phyloP scores from a whole-genome alignment of 2,888 invertebrate genomes.

The Drosophila monieri region DNA sequence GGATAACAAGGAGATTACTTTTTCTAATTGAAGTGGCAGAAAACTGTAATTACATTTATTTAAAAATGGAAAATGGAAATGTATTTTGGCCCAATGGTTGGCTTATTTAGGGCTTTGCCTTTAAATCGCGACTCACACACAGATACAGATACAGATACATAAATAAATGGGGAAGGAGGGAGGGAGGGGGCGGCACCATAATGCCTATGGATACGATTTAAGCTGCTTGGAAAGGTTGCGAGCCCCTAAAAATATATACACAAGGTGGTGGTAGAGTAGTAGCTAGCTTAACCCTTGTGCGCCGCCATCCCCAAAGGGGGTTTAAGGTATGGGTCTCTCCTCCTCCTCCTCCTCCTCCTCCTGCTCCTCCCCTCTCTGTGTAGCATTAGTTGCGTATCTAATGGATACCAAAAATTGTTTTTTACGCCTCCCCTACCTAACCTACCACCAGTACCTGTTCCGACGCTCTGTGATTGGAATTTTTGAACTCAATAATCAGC shows the following conservation, averaged over 20 bases:
- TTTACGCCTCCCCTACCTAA: slow-evolving; percentile 5
- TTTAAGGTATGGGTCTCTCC: too few species aligned
- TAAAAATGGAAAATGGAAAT: slow-evolving; percentile 26
- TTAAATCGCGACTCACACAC: slow-evolving; percentile 61
- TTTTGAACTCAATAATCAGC: slow-evolving; percentile 1
- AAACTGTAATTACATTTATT: slow-evolving; percentile 68
- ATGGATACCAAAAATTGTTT: slow-evolving; percentile 67
- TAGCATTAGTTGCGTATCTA: slow-evolving; percentile 71
- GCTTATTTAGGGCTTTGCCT: slow-evolving; percentile 74
- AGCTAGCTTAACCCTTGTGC: slow-evolving; percentile 25
- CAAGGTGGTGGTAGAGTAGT: slow-evolving; percentile 40
- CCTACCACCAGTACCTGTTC: not conserved
- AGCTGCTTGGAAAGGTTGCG: slow-evolving; percentile 70
- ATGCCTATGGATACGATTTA: slow-evolving; percentile 65
- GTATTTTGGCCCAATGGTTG: slow-evolving; percentile 62
- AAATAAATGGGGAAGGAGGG: slow-evolving; percentile 10
- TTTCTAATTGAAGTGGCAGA: slow-evolving; percentile 11
- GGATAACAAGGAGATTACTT: not conserved
- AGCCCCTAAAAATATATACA: slow-evolving; percentile 73
- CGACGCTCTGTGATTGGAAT: not conserved
- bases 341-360: too few species aligned
- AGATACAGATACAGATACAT: slow-evolving; percentile 19
- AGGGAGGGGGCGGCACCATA: slow-evolving; percentile 12
- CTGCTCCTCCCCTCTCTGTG: not conserved
- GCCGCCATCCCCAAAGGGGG: slow-evolving; percentile 15